These are phyloP conservation scores for Antidorcas marsupialis DNA, from an alignment of 2,113 vertebrate species.

Conservation along the genomic window DNA sequence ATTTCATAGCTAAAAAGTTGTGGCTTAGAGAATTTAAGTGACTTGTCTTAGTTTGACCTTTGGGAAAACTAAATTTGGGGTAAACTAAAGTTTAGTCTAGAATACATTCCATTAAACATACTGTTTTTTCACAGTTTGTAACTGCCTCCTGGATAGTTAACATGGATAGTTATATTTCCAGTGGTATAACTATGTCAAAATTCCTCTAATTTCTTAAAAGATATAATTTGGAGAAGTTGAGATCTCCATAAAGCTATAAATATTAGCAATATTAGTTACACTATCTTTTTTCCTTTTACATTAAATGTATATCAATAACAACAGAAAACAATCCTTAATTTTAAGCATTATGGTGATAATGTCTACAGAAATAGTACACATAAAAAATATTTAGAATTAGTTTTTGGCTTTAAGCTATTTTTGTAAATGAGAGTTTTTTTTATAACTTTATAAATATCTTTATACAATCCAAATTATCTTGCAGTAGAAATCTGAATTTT, in stretches of 20 bases:
- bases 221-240: not conserved
- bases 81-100: not conserved
- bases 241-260: not conserved
- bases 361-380: not conserved
- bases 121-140: not conserved
- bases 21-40: not conserved
- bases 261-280: not conserved
- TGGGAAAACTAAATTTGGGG: not conserved
- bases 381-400: slow-evolving; percentile 46
- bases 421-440: slow-evolving; percentile 31
- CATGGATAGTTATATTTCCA: not conserved
- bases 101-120: not conserved
- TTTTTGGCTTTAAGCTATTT: slow-evolving; percentile 36
- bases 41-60: not conserved
- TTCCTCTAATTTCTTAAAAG: not conserved
- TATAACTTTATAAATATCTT: slow-evolving; percentile 40
- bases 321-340: not conserved
- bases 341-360: not conserved
- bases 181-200: not conserved
- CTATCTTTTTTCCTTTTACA: not conserved
- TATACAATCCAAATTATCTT: slow-evolving; percentile 42
- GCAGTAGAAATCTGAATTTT: slow-evolving; percentile 37
- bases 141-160: not conserved
- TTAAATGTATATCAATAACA: not conserved
- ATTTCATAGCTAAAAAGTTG: not conserved